Evolutionary conservation across 2,113 vertebrate genomes (phyloP).

Genomic region (Asarcornis scutulata): DNA sequence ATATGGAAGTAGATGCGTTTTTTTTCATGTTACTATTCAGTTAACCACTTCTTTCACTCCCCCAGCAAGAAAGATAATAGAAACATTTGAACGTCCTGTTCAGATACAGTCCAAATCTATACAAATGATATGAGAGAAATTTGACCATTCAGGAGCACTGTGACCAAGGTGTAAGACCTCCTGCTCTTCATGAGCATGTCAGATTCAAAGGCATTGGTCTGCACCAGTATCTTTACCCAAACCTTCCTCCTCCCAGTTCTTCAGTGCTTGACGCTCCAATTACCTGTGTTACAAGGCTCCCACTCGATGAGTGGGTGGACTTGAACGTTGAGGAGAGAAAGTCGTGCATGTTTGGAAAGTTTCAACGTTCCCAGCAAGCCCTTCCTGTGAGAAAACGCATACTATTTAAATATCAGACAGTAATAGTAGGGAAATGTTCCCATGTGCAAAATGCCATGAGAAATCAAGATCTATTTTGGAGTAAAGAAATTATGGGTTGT

Average conservation of each 20-base stretch:
- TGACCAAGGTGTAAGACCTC: accelerated
- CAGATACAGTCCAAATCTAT: background rate
- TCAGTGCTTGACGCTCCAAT: background rate
- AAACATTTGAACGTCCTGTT: background rate
- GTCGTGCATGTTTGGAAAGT: conserved; percentile 4
- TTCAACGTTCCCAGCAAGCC: background rate
- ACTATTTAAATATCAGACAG: conserved; percentile 43
- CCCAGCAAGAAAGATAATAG: background rate
- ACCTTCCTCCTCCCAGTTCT: background rate
- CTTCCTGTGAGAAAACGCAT: background rate
- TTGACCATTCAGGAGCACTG: accelerated
- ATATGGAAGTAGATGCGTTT: background rate
- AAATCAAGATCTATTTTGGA: conserved; percentile 60
- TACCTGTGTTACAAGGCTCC: conserved; percentile 51
- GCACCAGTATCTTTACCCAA: background rate
- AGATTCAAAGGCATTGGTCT: accelerated
- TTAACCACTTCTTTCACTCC: background rate
- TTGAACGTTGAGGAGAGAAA: background rate
- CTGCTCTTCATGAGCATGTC: accelerated
- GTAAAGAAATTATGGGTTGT: conserved; percentile 60
- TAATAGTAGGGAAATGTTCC: conserved; percentile 49
- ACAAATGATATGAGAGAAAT: accelerated
- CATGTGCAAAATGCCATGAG: conserved; percentile 40
- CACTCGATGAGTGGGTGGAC: conserved; percentile 54
- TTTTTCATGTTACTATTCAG: background rate